Evolutionary conservation across 2,888 invertebrate species (phyloP).

Genomic region (Cheilosia vulpina): DNA sequence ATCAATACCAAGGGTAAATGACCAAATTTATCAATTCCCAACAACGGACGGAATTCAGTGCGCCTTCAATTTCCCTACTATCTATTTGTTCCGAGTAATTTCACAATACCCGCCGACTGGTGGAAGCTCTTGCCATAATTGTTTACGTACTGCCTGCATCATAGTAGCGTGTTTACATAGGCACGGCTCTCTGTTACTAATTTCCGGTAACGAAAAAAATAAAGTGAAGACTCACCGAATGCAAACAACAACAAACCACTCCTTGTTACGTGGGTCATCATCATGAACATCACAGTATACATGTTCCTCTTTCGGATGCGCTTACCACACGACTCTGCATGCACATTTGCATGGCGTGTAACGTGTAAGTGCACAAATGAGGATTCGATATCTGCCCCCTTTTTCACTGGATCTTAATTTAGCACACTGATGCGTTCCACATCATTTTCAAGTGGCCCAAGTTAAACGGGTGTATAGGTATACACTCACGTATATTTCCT

Average conservation of each 20-base stretch:
- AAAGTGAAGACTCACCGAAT: slow-evolving; percentile 13
- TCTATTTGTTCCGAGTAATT: slow-evolving; percentile 27
- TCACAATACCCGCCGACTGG: slow-evolving; percentile 20
- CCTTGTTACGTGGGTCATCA: slow-evolving; percentile 66
- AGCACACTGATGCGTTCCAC: slow-evolving; percentile 61
- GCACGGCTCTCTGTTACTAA: slow-evolving; percentile 50
- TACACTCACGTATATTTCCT: slow-evolving; percentile 14
- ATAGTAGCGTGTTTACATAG: slow-evolving; percentile 46
- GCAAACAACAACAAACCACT: slow-evolving; percentile 55
- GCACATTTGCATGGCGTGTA: slow-evolving; percentile 5
- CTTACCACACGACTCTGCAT: slow-evolving; percentile 4
- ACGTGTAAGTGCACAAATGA: slow-evolving; percentile 50
- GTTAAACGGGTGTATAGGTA: slow-evolving; percentile 6
- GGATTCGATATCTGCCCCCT: slow-evolving; percentile 33
- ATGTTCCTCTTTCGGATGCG: not conserved
- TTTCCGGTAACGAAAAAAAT: slow-evolving; percentile 61
- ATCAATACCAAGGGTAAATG: not conserved
- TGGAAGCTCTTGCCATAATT: slow-evolving; percentile 24
- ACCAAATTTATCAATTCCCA: not conserved
- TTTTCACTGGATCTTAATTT: slow-evolving; percentile 41
- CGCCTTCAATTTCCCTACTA: not conserved
- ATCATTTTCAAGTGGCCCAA: slow-evolving; percentile 49
- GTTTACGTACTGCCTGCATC: slow-evolving; percentile 34
- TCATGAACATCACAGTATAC: not conserved
- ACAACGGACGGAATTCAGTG: no score